Conservation (phyloP, 2,113 vertebrate genomes). For the Grallaria varia region DNA sequence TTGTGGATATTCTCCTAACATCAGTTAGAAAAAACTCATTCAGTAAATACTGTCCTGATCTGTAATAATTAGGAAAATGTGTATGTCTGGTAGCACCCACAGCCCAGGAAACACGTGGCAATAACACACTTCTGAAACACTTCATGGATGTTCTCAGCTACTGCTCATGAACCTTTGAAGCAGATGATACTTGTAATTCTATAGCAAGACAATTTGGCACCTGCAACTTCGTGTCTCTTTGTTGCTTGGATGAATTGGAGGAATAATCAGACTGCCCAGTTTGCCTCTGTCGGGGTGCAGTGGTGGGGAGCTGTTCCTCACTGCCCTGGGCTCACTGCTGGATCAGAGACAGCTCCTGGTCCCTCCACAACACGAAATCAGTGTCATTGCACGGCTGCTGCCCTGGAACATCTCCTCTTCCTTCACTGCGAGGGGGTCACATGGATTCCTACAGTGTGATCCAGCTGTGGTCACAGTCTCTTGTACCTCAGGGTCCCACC, state of each 20-base stretch:
- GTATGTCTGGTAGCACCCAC: neutral
- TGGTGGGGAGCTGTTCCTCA: neutral
- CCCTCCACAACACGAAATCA: neutral
- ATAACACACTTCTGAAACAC: neutral
- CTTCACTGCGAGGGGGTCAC: neutral
- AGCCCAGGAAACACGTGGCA: neutral
- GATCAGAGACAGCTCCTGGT: neutral
- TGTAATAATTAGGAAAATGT: neutral
- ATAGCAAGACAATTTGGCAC: neutral
- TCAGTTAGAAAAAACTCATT: neutral
- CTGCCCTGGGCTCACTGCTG: neutral
- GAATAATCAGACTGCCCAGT: neutral
- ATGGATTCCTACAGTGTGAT: neutral
- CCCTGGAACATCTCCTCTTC: neutral
- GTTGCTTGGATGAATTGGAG: neutral
- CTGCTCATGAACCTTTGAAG: neutral
- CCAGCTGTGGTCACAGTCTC: too few species aligned
- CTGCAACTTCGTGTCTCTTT: neutral
- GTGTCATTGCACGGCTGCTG: neutral
- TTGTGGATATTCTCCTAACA: neutral
- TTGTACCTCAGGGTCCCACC: too few species aligned
- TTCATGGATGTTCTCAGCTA: neutral
- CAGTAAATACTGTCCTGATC: neutral
- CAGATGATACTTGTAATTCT: neutral
- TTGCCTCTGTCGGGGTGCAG: neutral